phyloP scores from a whole-genome alignment of 2,888 invertebrate species.

The Xiphydria camelus region DNA sequence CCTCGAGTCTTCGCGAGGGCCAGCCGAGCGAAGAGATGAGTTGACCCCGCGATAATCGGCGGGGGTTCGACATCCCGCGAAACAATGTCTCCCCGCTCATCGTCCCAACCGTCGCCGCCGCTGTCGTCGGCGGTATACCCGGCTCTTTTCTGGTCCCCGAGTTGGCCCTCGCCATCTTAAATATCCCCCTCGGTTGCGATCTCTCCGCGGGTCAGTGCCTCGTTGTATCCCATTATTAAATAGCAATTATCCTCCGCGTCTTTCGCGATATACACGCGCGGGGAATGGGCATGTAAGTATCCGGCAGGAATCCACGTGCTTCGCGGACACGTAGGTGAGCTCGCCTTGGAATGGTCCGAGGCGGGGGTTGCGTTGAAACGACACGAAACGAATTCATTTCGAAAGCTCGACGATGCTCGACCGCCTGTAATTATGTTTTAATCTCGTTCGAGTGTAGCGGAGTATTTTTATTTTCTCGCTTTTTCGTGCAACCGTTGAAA shows the following conservation, averaged over 20 bases:
- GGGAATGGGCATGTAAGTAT: too few species aligned
- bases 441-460: too few species aligned
- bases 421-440: too few species aligned
- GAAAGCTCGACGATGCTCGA: too few species aligned
- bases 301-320: too few species aligned
- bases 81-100: conserved; percentile 1
- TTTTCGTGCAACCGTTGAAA: neutral
- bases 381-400: too few species aligned
- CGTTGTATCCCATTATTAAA: neutral
- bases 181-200: neutral
- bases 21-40: too few species aligned
- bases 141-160: neutral
- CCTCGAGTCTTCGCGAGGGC: too few species aligned
- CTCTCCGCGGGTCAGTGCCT: neutral
- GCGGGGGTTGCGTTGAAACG: too few species aligned
- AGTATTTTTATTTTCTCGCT: conserved; percentile 1
- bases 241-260: neutral
- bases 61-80: conserved; percentile 4
- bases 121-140: neutral
- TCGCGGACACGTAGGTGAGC: too few species aligned
- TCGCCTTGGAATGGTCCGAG: too few species aligned
- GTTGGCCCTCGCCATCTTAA: neutral
- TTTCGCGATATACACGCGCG: too few species aligned
- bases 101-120: neutral
- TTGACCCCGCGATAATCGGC: conserved; percentile 6